Conservation (phyloP, 2,797 vertebrate genomes). For the Mormyrus proboscirostris region DNA sequence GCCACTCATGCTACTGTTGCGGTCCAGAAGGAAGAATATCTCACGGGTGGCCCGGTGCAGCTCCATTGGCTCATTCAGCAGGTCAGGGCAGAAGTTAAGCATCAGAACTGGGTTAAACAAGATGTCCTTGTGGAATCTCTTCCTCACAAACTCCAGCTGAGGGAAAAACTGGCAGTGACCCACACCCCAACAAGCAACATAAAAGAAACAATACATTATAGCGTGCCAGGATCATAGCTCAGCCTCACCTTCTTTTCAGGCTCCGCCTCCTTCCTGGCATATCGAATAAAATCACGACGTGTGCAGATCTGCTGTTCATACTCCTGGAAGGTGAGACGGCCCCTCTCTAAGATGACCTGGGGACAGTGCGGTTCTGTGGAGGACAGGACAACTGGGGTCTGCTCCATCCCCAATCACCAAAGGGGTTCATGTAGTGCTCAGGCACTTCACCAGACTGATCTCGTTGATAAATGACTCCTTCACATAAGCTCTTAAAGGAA, state of each 20-base stretch:
- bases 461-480: not conserved
- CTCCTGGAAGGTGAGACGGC: conserved; percentile 75
- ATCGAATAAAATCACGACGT: conserved; percentile 75
- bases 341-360: conserved; percentile 77
- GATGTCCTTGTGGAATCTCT: conserved; percentile 92
- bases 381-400: not conserved
- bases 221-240: not conserved
- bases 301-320: conserved; percentile 74
- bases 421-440: not conserved
- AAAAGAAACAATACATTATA: not conserved
- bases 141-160: conserved; percentile 85
- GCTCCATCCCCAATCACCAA: not conserved
- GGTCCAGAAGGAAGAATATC: conserved; percentile 79
- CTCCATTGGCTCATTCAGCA: conserved; percentile 58
- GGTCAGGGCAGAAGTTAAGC: conserved; percentile 88
- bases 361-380: conserved; percentile 83
- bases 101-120: conserved; percentile 83
- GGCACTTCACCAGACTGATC: not conserved
- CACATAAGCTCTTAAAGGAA: not conserved
- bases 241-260: conserved; percentile 74
- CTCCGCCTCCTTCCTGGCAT: conserved; percentile 69
- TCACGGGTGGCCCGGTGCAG: conserved; percentile 79
- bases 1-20: conserved; percentile 58
- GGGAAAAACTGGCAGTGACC: not conserved
- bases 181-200: not conserved